Percentiles rank a stretch among this genome's conserved stretches.
Conservation (phyloP, 2,113 vertebrate species). For the Cichladusa arquata region DNA sequence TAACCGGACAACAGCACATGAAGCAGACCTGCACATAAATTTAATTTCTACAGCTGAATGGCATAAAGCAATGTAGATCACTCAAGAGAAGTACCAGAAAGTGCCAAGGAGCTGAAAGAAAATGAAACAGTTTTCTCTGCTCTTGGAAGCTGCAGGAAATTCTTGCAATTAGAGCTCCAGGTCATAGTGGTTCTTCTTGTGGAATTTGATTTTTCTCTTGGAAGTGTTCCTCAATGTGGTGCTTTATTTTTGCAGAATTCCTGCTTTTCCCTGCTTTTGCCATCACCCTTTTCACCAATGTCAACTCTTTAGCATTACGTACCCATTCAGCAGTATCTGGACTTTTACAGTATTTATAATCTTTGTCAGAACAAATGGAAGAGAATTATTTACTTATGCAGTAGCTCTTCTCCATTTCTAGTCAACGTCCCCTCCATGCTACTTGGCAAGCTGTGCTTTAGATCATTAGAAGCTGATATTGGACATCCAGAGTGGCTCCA, state of each 20-base stretch:
- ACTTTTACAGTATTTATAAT: not conserved
- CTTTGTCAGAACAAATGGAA: not conserved
- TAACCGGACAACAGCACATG: not conserved
- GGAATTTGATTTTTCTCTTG: not conserved
- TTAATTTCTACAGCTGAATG: not conserved
- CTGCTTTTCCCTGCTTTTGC: not conserved
- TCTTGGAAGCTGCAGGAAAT: not conserved
- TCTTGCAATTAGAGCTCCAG: not conserved
- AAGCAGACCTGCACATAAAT: not conserved
- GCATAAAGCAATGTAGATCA: not conserved
- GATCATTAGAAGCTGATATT: not conserved
- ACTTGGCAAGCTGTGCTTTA: not conserved
- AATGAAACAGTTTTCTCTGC: not conserved
- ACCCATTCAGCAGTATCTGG: not conserved
- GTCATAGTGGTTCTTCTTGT: not conserved
- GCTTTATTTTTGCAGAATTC: not conserved
- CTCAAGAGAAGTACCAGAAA: not conserved
- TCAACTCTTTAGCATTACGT: not conserved
- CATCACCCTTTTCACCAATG: not conserved
- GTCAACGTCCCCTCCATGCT: not conserved
- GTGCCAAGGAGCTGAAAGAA: not conserved
- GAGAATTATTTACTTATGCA: not conserved
- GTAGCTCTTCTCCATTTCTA: not conserved
- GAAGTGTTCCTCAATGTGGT: not conserved
- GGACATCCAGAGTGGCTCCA: not conserved